Base-by-base conservation (phyloP, 2,888 invertebrate species). In the Unio pictorum region DNA sequence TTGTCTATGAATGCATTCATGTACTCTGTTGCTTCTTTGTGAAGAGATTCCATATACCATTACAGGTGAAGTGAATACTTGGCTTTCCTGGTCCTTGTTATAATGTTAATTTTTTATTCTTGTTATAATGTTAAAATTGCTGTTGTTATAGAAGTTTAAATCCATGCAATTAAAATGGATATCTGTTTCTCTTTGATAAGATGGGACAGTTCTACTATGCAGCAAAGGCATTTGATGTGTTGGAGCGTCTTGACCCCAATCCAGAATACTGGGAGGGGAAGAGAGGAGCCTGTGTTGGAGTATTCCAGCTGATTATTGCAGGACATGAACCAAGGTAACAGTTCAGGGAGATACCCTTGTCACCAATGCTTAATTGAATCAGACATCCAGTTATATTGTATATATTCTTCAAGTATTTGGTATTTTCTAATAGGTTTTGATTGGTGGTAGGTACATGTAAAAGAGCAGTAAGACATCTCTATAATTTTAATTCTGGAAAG, bases 261-360 rank as follows among this genome's bases (percentile, higher is more conserved):
- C 97, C 98, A 0, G 98, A 99, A 88, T 95, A 97, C 92, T 99
- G 98, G 98, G 98, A 98, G 90, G 98, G 98, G 0, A 95, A 98
- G 87, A 93, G 98, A 18, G 98, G 98, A 0, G 97, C 98, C 1
- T 96, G 97, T 85, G 95, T 96, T 67, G 99, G 98, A 0, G 95
- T 96, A 45, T 95, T 98, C 79, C 98, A 96, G 90, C 94, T 95
- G 62, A 94, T 96, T 58, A 94, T 95, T 7, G 95, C 95, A 3
- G 93, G 93, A 17, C 92, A 93, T 84, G 92, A 93, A 81, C 92
- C 93, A 58, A 93, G 92, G 94, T 94, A 85, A 82, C 15, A 45
- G 3, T 45, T 45, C 11, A 45, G 73, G 34, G 45, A 45, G 3
- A 45, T 45, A 15, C 11, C 45, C 56, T 58, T 18, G 30, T 55